Conservation (phyloP, 2,113 vertebrate genomes). For the Pterocles orientalis region DNA sequence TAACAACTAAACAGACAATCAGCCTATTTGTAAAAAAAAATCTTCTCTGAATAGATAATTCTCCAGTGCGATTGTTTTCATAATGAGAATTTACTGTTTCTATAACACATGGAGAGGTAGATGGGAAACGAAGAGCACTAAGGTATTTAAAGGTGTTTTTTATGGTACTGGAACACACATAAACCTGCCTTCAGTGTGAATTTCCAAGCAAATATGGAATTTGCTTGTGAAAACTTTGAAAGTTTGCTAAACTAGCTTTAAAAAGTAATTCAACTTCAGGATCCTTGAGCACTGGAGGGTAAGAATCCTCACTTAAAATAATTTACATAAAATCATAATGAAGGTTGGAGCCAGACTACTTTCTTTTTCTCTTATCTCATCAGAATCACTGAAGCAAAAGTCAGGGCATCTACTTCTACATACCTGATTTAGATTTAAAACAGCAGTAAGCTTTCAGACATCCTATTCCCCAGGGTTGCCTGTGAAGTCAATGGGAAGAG, state of each 20-base stretch:
- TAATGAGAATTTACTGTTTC: background rate
- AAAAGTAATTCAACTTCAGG: background rate
- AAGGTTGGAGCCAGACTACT: conserved; percentile 47
- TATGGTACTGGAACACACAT: background rate
- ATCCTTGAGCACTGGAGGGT: background rate
- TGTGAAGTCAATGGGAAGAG: conserved; percentile 13
- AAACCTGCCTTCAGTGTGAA: background rate
- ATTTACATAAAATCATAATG: conserved; percentile 65
- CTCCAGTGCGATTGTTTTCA: background rate
- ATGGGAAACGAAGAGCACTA: background rate
- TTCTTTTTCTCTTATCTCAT: conserved; percentile 60
- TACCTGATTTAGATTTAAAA: conserved; percentile 38
- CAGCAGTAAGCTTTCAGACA: conserved; percentile 61
- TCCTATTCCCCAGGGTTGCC: conserved; percentile 18
- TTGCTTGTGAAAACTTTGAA: background rate
- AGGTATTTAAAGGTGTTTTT: background rate
- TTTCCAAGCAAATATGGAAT: background rate
- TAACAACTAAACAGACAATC: background rate
- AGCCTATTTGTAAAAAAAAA: background rate
- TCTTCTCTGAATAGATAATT: background rate
- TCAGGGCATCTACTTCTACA: conserved; percentile 8
- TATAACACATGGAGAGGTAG: background rate
- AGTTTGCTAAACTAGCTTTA: background rate
- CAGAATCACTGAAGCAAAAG: conserved; percentile 57
- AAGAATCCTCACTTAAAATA: conserved; percentile 3